Conservation (phyloP, 2,888 invertebrate genomes). For the Netelia melanura region DNA sequence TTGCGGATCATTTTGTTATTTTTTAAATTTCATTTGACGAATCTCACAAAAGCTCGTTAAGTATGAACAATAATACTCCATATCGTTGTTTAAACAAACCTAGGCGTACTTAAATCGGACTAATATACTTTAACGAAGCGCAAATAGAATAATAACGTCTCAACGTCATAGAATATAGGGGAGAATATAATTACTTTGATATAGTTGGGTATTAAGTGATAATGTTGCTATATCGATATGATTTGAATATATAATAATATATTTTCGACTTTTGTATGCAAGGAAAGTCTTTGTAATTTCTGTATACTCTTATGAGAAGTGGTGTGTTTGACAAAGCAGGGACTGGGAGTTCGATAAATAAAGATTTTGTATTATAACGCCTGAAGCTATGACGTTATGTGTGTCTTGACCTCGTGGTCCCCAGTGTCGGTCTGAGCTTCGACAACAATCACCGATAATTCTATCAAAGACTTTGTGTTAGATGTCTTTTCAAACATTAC, state of each 20-base stretch:
- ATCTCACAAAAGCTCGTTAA: conserved; percentile 27
- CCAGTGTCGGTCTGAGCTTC: not conserved
- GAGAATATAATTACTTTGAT: conserved; percentile 55
- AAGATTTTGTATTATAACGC: conserved; percentile 70
- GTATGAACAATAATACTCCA: conserved; percentile 9
- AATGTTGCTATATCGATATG: conserved; percentile 39
- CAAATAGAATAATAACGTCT: not conserved
- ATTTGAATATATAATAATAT: conserved; percentile 74
- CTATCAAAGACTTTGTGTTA: too few species aligned
- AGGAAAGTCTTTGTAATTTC: conserved; percentile 71
- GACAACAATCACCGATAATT: conserved; percentile 1
- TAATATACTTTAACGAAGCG: conserved; percentile 27
- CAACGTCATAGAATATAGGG: not conserved
- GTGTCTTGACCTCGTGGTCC: conserved; percentile 51
- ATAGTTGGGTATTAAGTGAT: conserved; percentile 39
- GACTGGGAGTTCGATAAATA: conserved; percentile 68
- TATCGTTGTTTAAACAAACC: not conserved
- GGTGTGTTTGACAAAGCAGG: conserved; percentile 3
- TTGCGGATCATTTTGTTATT: conserved; percentile 3
- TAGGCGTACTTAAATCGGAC: conserved; percentile 59
- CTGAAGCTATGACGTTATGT: conserved; percentile 43
- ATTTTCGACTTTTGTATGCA: conserved; percentile 73
- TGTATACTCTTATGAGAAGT: conserved; percentile 64
- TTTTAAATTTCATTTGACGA: conserved; percentile 19
- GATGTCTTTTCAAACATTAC: too few species aligned